These are phyloP conservation scores for Gastracanthus pulcherrimus DNA, from an alignment of 2,888 invertebrate genomes.

Conservation along the genomic window DNA sequence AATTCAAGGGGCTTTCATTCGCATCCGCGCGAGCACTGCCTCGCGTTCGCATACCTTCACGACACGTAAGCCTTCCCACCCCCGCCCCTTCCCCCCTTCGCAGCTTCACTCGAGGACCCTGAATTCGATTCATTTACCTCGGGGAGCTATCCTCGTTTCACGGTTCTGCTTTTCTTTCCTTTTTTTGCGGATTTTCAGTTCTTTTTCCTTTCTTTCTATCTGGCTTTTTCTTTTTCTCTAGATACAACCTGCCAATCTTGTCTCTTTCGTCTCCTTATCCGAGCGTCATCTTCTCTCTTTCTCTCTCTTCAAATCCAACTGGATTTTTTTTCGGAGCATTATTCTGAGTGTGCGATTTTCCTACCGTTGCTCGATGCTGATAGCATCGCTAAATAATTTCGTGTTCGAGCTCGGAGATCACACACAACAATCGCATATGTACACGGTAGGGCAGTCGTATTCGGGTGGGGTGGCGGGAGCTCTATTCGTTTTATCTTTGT, in stretches of 20 bases:
- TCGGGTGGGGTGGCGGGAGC: background rate
- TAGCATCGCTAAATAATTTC: slow-evolving; percentile 54
- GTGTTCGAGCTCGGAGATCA: background rate
- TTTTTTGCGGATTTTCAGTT: slow-evolving; percentile 23
- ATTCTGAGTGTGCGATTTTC: too few species aligned
- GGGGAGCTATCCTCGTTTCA: too few species aligned
- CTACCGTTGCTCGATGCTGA: slow-evolving; percentile 36
- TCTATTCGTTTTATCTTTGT: background rate
- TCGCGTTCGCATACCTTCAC: background rate
- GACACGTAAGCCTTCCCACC: slow-evolving; percentile 12
- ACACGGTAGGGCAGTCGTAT: background rate
- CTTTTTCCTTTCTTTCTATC: slow-evolving; percentile 3
- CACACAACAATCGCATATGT: background rate
- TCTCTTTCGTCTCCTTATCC: slow-evolving; percentile 25
- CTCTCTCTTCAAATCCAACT: slow-evolving; percentile 34
- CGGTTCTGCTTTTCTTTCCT: background rate
- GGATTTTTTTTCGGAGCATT: too few species aligned
- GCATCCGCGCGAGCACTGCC: slow-evolving; percentile 27
- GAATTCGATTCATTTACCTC: slow-evolving; percentile 59
- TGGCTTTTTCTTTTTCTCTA: slow-evolving; percentile 26
- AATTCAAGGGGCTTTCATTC: slow-evolving; percentile 59
- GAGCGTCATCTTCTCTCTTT: too few species aligned
- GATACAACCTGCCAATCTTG: slow-evolving; percentile 20
- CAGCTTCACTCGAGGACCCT: too few species aligned
- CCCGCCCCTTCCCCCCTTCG: too few species aligned